A percentile compares a stretch with the other conserved stretches of the same genome.
phyloP scores from a whole-genome alignment of 2,797 vertebrate species.

The Urophycis tenuis region DNA sequence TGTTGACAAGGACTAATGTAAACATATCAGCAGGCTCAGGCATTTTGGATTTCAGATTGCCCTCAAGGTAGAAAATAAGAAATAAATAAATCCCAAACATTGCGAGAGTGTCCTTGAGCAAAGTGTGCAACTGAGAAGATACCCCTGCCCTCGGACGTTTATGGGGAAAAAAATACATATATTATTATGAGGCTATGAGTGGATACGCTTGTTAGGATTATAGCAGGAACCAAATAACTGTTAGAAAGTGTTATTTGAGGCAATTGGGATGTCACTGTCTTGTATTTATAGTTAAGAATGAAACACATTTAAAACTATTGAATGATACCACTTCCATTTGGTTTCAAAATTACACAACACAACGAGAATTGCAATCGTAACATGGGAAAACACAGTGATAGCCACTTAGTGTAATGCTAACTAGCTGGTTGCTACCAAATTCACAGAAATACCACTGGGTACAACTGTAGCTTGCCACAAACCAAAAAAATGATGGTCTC shows the following conservation, averaged over 20 bases:
- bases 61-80: neutral
- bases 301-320: neutral
- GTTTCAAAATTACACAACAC: neutral
- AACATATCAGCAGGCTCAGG: neutral
- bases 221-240: neutral
- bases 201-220: neutral
- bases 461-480: neutral
- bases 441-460: neutral
- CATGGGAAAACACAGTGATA: neutral
- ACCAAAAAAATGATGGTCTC: neutral
- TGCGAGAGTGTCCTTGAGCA: neutral
- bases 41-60: neutral
- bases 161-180: neutral
- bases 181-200: constrained; percentile 1
- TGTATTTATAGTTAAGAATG: neutral
- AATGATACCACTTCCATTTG: neutral
- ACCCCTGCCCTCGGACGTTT: neutral
- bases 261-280: neutral
- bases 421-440: neutral
- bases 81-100: neutral
- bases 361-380: neutral
- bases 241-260: neutral
- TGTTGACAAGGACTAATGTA: neutral
- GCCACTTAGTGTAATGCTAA: neutral
- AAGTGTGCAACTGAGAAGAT: constrained; percentile 1